Evolutionary conservation across 2,113 vertebrate species (phyloP), one percentile per base, ranked within the genome.

Genomic region (Platysteira castanea): DNA sequence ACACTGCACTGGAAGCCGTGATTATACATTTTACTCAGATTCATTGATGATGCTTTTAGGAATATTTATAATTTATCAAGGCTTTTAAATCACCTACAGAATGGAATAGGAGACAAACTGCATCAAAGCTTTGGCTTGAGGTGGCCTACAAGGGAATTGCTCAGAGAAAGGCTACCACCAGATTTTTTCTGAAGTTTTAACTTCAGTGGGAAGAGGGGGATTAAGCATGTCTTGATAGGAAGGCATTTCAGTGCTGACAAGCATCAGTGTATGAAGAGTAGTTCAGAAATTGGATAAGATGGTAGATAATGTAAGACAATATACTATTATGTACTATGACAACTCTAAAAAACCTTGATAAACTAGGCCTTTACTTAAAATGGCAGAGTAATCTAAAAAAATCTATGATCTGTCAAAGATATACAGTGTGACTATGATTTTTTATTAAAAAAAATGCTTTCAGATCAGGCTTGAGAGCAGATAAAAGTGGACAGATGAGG

Each of bases 381-480:
- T 49, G 20, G 26, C 12, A 68, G 11, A 76, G 9, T 60, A 69
- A 64, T 20, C 41, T 80, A 42, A 65, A 64, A 64, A 23, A 8
- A 16, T 27, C 37, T 50, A 21, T 37, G 54, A 49, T n/a, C 33
- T 76, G 18, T 54, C 35, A 86, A 60, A 54, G 7, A 67, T 65
- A 39, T 35, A 73, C 9, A 73, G 4, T 49, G 1, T 26, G 10
- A 16, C 7, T 75, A 22, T 37, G 8, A 33, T 31, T 63, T 91
- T 74, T 94, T 79, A 84, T 59, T 53, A 23, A 57, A 93, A 92
- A 93, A 94, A 89, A 70, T 13, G 71, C 20, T 92, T 95, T 76
- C 78, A n/a, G 20, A 93, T 91, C 56, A 94, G 65, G 33, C 73
- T 91, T 93, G 69, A 93, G 92, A 83, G 59, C 21, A 95, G 64